Conservation (phyloP, 2,113 vertebrate species). For the Epinephelus lanceolatus region DNA sequence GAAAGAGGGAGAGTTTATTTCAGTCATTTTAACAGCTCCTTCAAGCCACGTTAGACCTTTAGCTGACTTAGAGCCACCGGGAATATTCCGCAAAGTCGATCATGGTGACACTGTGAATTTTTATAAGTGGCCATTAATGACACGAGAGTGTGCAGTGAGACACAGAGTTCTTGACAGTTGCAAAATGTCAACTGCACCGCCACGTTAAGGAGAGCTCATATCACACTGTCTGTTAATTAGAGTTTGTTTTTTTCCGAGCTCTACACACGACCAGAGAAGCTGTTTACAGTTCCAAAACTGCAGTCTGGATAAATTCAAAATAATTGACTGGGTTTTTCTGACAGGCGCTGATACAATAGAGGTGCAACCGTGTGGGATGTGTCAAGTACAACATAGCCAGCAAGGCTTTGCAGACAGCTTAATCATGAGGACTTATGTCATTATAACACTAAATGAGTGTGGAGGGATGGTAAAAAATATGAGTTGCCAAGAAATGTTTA, state of each 20-base stretch:
- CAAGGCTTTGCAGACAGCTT: background rate
- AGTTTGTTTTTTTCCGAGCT: constrained; percentile 18
- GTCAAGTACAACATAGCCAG: background rate
- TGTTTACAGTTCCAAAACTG: constrained; percentile 16
- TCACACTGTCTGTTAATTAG: constrained; percentile 8
- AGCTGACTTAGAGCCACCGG: background rate
- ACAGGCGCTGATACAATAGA: background rate
- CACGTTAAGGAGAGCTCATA: constrained; percentile 13
- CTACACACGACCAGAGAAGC: constrained; percentile 2
- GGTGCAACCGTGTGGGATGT: background rate
- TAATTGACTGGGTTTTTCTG: constrained; percentile 21
- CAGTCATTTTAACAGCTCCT: constrained; percentile 3
- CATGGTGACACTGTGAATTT: constrained; percentile 5
- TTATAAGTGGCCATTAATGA: constrained; percentile 10
- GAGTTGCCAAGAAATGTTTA: background rate
- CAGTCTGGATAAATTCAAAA: constrained; percentile 38
- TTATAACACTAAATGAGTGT: background rate
- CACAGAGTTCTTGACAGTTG: constrained; percentile 5
- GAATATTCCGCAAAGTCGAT: constrained; percentile 7
- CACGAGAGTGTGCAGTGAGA: background rate
- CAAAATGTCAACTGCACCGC: constrained; percentile 28
- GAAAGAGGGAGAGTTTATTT: constrained; percentile 17
- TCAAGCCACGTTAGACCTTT: background rate
- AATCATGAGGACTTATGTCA: background rate
- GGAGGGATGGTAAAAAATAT: background rate